Percentiles rank a stretch among this genome's conserved stretches.
Conservation (phyloP, 2,113 vertebrate genomes). For the Pardalotus punctatus region DNA sequence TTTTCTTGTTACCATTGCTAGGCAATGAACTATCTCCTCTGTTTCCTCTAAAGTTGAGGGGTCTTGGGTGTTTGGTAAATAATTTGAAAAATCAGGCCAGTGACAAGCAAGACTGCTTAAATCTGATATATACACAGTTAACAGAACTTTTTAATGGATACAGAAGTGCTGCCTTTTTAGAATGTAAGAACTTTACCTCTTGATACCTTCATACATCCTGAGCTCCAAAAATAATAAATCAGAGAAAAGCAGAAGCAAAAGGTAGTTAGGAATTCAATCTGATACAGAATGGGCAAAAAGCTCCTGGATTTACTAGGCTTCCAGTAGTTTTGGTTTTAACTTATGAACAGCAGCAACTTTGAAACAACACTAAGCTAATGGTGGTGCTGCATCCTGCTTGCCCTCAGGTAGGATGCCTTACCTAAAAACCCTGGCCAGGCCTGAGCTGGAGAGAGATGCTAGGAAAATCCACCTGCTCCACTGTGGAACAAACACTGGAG, state of each 20-base stretch:
- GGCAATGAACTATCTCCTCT: background rate
- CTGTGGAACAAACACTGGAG: background rate
- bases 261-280: background rate
- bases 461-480: background rate
- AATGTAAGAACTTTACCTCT: background rate
- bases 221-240: background rate
- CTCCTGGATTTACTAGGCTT: background rate
- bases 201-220: background rate
- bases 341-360: background rate
- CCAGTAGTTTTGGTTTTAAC: background rate
- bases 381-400: rapidly evolving
- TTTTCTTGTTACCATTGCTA: background rate
- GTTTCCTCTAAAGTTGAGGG: background rate
- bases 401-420: background rate
- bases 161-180: background rate
- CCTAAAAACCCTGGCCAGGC: background rate
- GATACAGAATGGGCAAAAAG: background rate
- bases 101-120: background rate
- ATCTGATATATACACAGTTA: background rate
- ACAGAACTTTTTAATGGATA: background rate
- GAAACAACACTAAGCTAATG: background rate
- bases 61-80: background rate
- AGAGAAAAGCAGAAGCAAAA: background rate
- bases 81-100: background rate
- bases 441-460: background rate